Base-by-base conservation (phyloP, 2,888 invertebrate species). In the Diarsia rubi region DNA sequence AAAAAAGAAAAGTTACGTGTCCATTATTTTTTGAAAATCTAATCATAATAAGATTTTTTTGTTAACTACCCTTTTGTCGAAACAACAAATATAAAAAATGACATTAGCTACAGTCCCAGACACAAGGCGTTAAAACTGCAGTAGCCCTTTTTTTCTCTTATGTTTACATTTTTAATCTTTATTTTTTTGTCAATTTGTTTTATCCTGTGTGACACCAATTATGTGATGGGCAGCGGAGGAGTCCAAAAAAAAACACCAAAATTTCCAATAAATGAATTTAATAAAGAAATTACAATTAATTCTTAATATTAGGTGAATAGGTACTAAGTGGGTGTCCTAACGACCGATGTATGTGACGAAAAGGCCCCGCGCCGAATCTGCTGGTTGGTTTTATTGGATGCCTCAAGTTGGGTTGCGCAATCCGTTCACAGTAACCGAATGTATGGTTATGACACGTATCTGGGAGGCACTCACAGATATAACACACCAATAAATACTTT, bases 271-370 rank as follows among this genome's bases (percentile, higher is more conserved):
- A 12, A 24, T 24, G n/a, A 54, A 54, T 54, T 54, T 54, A 54
- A 54, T 54, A 52, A n/a, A 54, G 4, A 3, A 54, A 54, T 54
- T 54, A 54, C 54, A 54, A 54, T 24, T 54, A 24, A 54, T 54
- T 54, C 54, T 24, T 54, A 54, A 54, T 54, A 49, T 21, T 49
- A 49, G 21, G 49, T 21, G 8, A 49, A 3, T 49, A 49, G 9
- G 49, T 49, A n/a, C 37, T 60, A 60, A 60, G 11, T 6, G 60
- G 60, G 4, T 42, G 60, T 37, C 60, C 60, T 62, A 62, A 62
- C 60, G 60, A 62, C 60, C 60, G 37, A 62, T 62, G 60, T 60
- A 60, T 60, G 31, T 60, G 57, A 31, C 60, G 60, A 37, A 60
- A 60, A 60, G 21, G 60, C 59, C 59, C 31, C 59, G 59, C 59